Evolutionary conservation across 2,113 vertebrate species (phyloP), one percentile per base, ranked within the genome.

Genomic region (Origma solitaria): DNA sequence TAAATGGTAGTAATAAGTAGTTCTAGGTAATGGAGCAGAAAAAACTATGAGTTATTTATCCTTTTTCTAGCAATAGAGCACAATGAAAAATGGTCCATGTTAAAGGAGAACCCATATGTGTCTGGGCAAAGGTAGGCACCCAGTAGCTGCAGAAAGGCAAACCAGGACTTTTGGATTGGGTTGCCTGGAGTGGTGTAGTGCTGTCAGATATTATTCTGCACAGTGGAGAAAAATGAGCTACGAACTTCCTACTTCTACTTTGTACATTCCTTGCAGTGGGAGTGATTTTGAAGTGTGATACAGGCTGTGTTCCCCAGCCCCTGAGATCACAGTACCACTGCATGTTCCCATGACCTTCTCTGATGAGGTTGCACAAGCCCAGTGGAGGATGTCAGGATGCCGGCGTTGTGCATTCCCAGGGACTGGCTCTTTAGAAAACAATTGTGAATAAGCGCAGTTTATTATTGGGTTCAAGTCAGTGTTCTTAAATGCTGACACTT

Each of bases 391-490:
- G 40, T 58, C 33, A 16, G 75, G 27, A 47, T 89, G 77, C 27
- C 0, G 0, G 11, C 0, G 2, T 27, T 4, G 1, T 56, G 24
- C 28, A 4, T 86, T 69, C 57, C 35, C 0, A 1, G 42, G 24
- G n/a, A 18, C n/a, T 84, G 35, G 7, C 42, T 82, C 31, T 10
- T 86, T 42, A 50, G 56, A 71, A 84, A 24, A 50, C 15, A 15
- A 3, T 7, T 44, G 37, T 13, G 56, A 56, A 57, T 77, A 66
- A 80, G 42, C 31, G 45, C n/a, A 44, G 50, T 68, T 82, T 73
- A 45, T 73, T 82, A 44, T 1, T 70, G n/a, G 2, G 17, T 64
- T 96, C 44, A 44, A 68, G 64, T 71, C 28, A 44, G 20, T 23
- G 13, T 58, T 88, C 35, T n/a, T 71, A 2, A 66, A 54, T 4